Evolutionary conservation across 2,113 vertebrate genomes (phyloP).

Genomic region (Scomber scombrus): DNA sequence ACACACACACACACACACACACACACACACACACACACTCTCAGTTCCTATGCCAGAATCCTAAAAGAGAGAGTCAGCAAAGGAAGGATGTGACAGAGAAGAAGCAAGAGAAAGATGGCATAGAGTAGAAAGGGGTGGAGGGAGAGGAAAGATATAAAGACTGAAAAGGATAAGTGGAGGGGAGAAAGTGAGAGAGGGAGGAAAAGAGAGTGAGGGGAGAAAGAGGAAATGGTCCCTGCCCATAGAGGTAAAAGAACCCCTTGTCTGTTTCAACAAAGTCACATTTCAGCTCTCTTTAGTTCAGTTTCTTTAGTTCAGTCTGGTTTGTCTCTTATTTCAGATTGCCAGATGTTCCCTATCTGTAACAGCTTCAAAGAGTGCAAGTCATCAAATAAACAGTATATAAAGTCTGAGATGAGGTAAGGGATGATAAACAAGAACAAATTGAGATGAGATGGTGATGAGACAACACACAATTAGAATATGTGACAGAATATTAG

Average conservation of each 20-base stretch:
- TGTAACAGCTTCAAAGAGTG: background rate
- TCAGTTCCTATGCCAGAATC: conserved; percentile 65
- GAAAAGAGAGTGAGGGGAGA: background rate
- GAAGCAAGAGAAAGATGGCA: conserved; percentile 44
- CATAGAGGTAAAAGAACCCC: conserved; percentile 73
- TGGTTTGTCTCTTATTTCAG: conserved; percentile 27
- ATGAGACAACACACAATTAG: no score
- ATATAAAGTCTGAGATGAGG: no score
- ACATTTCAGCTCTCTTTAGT: conserved; percentile 68
- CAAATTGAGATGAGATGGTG: no score
- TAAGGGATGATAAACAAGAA: no score
- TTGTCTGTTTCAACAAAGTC: conserved; percentile 77
- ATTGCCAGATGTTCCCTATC: conserved; percentile 30
- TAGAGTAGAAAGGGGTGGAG: conserved; percentile 7
- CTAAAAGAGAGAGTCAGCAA: conserved; percentile 46
- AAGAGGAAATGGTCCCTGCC: conserved; percentile 59
- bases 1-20: conserved; percentile 37
- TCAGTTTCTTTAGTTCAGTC: conserved; percentile 39
- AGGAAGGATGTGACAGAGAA: conserved; percentile 44
- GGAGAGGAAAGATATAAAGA: conserved; percentile 35
- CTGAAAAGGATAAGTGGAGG: conserved; percentile 40
- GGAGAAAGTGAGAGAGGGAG: background rate
- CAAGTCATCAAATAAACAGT: background rate
- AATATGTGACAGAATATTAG: background rate
- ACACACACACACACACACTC: conserved; percentile 36